Conservation (phyloP, 2,797 vertebrate species). For the Tadarida brasiliensis region DNA sequence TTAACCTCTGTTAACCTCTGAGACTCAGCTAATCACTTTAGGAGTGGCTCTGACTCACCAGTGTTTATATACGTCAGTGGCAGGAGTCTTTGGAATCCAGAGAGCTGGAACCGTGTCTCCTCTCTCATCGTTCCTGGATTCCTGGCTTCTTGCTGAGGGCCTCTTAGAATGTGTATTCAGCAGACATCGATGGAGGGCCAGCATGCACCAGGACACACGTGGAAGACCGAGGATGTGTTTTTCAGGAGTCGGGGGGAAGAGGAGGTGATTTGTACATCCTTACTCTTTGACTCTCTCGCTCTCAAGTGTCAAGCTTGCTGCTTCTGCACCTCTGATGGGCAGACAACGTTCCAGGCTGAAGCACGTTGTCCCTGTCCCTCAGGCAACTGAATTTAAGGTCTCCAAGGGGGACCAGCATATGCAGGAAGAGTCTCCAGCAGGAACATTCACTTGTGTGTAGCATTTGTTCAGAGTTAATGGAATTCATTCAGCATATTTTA, state of each 20-base stretch:
- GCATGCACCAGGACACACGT: neutral
- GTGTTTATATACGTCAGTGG: neutral
- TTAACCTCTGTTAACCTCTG: neutral
- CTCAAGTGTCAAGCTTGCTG: neutral
- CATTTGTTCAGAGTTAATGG: neutral
- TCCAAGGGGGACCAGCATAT: accelerated
- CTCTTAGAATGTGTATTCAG: neutral
- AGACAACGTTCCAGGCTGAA: neutral
- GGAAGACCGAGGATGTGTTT: neutral
- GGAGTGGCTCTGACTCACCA: neutral
- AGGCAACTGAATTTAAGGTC: neutral
- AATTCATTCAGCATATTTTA: neutral
- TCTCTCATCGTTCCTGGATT: neutral
- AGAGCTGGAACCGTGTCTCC: neutral
- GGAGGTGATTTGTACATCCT: neutral
- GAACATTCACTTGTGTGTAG: accelerated
- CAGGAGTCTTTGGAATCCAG: neutral
- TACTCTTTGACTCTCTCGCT: neutral
- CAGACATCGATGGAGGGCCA: neutral
- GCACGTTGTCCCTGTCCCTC: neutral
- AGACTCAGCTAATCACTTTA: neutral
- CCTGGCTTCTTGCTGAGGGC: neutral
- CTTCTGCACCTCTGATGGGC: neutral
- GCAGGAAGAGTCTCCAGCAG: neutral
- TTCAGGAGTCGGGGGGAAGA: neutral